Conservation (phyloP, 2,888 invertebrate species). For the Colostygia pectinataria region DNA sequence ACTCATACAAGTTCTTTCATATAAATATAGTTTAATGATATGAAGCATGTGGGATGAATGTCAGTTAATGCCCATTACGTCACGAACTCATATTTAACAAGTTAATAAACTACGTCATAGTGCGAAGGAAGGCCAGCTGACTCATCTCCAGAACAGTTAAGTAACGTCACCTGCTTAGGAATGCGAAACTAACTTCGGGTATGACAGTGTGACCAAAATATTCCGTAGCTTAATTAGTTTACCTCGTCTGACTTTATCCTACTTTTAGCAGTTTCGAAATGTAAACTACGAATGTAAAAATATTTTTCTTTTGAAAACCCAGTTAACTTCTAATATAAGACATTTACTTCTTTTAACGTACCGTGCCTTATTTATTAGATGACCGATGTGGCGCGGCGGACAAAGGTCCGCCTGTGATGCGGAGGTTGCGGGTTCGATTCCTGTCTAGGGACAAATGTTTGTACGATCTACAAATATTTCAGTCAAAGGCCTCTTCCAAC, state of each 20-base stretch:
- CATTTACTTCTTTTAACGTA: too few relatives aligned
- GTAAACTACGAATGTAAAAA: neutral
- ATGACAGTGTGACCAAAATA: conserved; percentile 36
- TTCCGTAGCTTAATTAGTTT: conserved; percentile 33
- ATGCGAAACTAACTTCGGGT: conserved; percentile 30
- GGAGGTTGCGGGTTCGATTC: too few relatives aligned
- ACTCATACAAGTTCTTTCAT: too few relatives aligned
- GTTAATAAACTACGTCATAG: conserved; percentile 21
- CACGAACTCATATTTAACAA: conserved; percentile 7
- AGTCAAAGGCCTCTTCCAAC: too few relatives aligned
- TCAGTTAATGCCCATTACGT: conserved; percentile 7
- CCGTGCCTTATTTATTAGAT: too few relatives aligned
- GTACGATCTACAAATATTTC: too few relatives aligned
- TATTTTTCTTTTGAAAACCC: too few relatives aligned
- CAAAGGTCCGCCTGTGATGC: too few relatives aligned
- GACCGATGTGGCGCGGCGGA: too few relatives aligned
- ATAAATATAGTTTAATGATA: neutral
- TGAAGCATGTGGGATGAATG: conserved; percentile 2
- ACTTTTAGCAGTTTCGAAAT: conserved; percentile 9
- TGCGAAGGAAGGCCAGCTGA: conserved; percentile 17
- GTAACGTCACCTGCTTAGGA: conserved; percentile 23
- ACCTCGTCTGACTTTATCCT: conserved; percentile 23
- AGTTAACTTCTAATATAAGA: too few relatives aligned
- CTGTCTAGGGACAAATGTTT: too few relatives aligned
- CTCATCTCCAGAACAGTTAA: conserved; percentile 24